Conservation (phyloP, 1,140 invertebrate species). For the Planococcus citri region DNA sequence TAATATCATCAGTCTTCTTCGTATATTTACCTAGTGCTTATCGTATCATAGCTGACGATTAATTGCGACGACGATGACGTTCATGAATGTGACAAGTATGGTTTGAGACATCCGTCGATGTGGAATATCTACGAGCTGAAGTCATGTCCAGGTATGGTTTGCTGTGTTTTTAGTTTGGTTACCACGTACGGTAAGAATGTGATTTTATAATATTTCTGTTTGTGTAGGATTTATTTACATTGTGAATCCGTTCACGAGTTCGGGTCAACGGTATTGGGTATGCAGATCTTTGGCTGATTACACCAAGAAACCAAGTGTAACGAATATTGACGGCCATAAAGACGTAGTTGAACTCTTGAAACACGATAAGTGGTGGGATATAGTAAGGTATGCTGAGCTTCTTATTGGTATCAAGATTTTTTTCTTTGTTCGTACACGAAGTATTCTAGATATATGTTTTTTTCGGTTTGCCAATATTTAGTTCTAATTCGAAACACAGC, state of each 20-base stretch:
- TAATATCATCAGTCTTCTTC: no score
- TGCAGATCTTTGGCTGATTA: constrained; percentile 61
- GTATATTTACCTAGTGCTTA: no score
- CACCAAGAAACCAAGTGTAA: constrained; percentile 58
- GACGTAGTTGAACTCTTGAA: constrained; percentile 30
- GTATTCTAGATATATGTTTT: neutral
- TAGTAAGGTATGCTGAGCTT: constrained; percentile 31
- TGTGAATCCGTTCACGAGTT: constrained; percentile 63
- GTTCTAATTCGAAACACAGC: neutral
- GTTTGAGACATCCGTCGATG: constrained; percentile 3
- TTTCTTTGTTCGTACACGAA: neutral
- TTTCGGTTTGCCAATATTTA: neutral
- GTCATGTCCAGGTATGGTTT: constrained; percentile 19
- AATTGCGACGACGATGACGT: neutral
- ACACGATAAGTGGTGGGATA: constrained; percentile 39
- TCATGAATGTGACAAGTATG: neutral
- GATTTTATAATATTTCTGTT: neutral
- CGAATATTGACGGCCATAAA: constrained; percentile 55
- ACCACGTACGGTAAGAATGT: neutral
- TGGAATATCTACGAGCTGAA: constrained; percentile 22
- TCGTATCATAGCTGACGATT: no score
- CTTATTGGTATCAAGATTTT: no score
- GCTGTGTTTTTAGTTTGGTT: neutral
- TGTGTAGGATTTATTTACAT: constrained; percentile 61
- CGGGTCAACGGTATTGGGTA: constrained; percentile 72